A percentile compares a stretch with the other conserved stretches of the same genome.
Conservation (phyloP, 2,113 vertebrate genomes). For the Saccopteryx leptura region DNA sequence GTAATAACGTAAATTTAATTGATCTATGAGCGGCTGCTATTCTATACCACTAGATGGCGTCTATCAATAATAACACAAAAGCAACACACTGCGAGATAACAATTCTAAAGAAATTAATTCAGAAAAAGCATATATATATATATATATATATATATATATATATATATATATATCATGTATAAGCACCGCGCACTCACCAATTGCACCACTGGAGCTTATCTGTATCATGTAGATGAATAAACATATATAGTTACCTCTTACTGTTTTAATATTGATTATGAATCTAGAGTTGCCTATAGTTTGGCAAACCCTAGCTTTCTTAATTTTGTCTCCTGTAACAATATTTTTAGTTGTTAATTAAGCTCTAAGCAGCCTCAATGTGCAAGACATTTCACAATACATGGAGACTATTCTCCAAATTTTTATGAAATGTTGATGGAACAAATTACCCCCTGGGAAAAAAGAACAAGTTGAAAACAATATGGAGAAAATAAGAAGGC, state of each 20-base stretch:
- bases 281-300: neutral
- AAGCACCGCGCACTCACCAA: no score
- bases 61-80: slow-evolving; percentile 53
- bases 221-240: no score
- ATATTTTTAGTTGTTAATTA: slow-evolving; percentile 36
- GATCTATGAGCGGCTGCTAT: neutral
- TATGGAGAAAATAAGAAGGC: neutral
- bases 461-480: neutral
- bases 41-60: slow-evolving; percentile 82
- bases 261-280: neutral
- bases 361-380: slow-evolving; percentile 9
- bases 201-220: no score
- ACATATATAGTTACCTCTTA: neutral
- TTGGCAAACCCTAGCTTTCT: slow-evolving; percentile 20
- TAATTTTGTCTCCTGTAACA: neutral
- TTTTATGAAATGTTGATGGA: neutral
- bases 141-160: no score
- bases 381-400: neutral
- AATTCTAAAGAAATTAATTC: slow-evolving; percentile 53
- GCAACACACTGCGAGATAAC: neutral
- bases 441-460: neutral
- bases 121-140: neutral
- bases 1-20: neutral
- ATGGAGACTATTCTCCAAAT: neutral
- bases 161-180: neutral